A percentile compares a stretch with the other conserved stretches of the same genome.
Evolutionary conservation across 2,888 invertebrate species (phyloP).

Genomic region (Thecophora atra): DNA sequence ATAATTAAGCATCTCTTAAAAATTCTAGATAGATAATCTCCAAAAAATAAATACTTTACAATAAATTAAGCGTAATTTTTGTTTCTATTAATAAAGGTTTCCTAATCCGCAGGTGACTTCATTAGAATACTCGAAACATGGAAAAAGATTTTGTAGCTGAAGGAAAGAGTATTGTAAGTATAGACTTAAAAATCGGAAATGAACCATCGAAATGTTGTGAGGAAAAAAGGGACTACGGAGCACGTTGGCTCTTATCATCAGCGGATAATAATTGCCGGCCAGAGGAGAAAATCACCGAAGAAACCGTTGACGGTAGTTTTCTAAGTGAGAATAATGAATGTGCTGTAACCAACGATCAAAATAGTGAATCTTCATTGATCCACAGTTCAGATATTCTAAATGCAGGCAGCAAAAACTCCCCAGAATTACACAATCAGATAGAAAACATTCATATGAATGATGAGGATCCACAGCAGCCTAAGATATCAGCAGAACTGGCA

Average conservation of each 20-base stretch:
- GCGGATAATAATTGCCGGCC: not conserved
- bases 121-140: not conserved
- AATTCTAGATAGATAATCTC: too few species aligned
- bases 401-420: not conserved
- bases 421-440: not conserved
- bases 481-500: not conserved
- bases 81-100: not conserved
- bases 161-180: not conserved
- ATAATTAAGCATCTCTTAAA: too few species aligned
- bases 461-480: not conserved
- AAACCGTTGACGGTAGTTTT: not conserved
- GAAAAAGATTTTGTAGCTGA: not conserved
- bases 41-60: too few species aligned
- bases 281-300: not conserved
- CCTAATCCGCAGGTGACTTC: not conserved
- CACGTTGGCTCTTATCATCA: not conserved
- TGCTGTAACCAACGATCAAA: not conserved
- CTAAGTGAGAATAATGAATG: not conserved
- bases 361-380: not conserved
- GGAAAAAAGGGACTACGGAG: not conserved
- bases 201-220: not conserved
- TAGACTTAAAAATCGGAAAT: not conserved
- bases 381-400: not conserved
- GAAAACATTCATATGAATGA: conserved; percentile 5
- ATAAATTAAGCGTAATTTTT: too few species aligned